Base-by-base conservation (phyloP, 2,888 invertebrate genomes). In the Aradus depressus region DNA sequence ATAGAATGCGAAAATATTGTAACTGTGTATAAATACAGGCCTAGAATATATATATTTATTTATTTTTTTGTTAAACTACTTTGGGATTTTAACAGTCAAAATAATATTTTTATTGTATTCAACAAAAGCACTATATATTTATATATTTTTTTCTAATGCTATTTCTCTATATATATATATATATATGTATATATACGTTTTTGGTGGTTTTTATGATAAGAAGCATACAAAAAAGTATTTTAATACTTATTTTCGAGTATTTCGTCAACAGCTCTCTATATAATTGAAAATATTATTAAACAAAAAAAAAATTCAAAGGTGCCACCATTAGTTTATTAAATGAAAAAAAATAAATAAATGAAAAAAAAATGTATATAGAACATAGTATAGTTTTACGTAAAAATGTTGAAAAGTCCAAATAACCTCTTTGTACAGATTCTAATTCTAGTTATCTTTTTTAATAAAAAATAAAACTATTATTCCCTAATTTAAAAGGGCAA, bases 241-340 rank as follows among this genome's bases (percentile, higher is more conserved):
- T 55, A 55, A 44, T 55, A 55, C 55, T 55, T 55, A 52, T 52
- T 55, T 55, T 44, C 41, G 19, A 47, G 49, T 25, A 28, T 41
- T 47, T 53, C 50, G 53, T 50, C 48, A 54, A 48, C 54, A 47
- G 47, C 37, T 47, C 38, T 35, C 25, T 37, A 47, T n/a, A n/a
- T n/a, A n/a, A n/a, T 51, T 51, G 28, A 43, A 43, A 43, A 22
- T 44, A 23, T 44, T 19, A 18, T 28, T 44, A 19, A 44, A n/a
- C n/a, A 14, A 18, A 45, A 45, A 19, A 31, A 43, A 44, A 42
- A 50, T 42, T 28, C 39, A 44, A 55, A 50, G 55, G 55, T 55
- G 52, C 55, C 55, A 55, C 55, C 44, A 37, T 55, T 45, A 52
- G 49, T 45, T 23, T n/a, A n/a, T n/a, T n/a, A n/a, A n/a, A n/a